Conservation (phyloP, 2,797 vertebrate genomes). For the Margarornis squamiger region DNA sequence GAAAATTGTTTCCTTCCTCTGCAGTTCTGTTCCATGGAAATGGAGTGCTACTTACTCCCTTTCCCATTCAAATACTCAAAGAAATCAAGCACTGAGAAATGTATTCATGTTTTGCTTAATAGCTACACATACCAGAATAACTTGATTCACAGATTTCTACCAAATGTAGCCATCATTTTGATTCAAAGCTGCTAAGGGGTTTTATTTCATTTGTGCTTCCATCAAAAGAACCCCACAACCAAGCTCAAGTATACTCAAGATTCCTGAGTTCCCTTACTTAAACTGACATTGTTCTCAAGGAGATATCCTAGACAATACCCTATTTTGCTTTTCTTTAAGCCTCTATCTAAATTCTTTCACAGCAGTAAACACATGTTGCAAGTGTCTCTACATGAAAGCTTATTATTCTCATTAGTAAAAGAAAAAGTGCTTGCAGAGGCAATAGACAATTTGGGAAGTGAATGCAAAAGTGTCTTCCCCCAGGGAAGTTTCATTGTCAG, state of each 20-base stretch:
- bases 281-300: constrained; percentile 49
- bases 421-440: constrained; percentile 56
- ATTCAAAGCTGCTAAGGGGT: constrained; percentile 47
- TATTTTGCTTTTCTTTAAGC: constrained; percentile 48
- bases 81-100: constrained; percentile 37
- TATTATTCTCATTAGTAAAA: constrained; percentile 64
- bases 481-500: constrained; percentile 33
- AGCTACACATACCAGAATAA: constrained; percentile 40
- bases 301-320: constrained; percentile 44
- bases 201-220: constrained; percentile 47
- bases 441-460: constrained; percentile 29
- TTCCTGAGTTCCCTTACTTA: constrained; percentile 32
- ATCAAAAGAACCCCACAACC: constrained; percentile 48
- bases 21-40: background rate
- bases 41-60: constrained; percentile 1
- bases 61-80: constrained; percentile 38
- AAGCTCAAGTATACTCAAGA: constrained; percentile 45
- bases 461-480: constrained; percentile 25
- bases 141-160: constrained; percentile 37
- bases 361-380: constrained; percentile 45
- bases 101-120: constrained; percentile 48
- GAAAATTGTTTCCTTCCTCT: constrained; percentile 4
- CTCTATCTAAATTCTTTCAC: constrained; percentile 37
- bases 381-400: constrained; percentile 42
- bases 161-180: constrained; percentile 40